These are phyloP conservation scores for Exaiptasia diaphana DNA, from an alignment of 64 coral and sea anemone species.

Conservation along the genomic window DNA sequence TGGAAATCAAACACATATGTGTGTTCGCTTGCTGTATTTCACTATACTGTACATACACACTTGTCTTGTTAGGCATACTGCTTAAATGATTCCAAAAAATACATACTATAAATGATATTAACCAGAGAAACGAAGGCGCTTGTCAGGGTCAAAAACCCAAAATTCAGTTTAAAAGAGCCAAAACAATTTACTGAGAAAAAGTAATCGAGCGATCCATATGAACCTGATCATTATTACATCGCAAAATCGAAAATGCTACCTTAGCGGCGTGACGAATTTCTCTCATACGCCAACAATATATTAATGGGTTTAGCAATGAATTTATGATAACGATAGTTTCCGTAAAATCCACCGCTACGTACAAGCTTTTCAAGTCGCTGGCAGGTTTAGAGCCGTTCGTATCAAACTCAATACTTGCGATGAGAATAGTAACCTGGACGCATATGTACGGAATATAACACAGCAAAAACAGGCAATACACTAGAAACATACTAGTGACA, in stretches of 20 bases:
- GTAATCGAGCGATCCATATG: not conserved
- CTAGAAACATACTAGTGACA: conserved; percentile 17
- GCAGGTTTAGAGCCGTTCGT: not conserved
- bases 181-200: too few relatives aligned
- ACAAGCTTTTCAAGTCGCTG: not conserved
- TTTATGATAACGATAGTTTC: conserved; percentile 38
- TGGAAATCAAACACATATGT: too few relatives aligned
- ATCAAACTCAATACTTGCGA: not conserved
- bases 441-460: conserved; percentile 29
- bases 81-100: too few relatives aligned
- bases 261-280: conserved; percentile 23
- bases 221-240: not conserved
- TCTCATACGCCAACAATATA: conserved; percentile 49
- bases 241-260: not conserved
- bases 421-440: not conserved
- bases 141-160: too few relatives aligned
- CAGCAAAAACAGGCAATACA: conserved; percentile 1
- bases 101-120: too few relatives aligned
- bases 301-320: conserved; percentile 46
- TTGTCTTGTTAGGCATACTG: too few relatives aligned
- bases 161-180: too few relatives aligned
- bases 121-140: too few relatives aligned
- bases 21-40: too few relatives aligned
- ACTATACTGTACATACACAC: too few relatives aligned
- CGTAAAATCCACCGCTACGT: conserved; percentile 7